Base-by-base conservation (phyloP, 2,888 invertebrate species). In the Artemia sinica region DNA sequence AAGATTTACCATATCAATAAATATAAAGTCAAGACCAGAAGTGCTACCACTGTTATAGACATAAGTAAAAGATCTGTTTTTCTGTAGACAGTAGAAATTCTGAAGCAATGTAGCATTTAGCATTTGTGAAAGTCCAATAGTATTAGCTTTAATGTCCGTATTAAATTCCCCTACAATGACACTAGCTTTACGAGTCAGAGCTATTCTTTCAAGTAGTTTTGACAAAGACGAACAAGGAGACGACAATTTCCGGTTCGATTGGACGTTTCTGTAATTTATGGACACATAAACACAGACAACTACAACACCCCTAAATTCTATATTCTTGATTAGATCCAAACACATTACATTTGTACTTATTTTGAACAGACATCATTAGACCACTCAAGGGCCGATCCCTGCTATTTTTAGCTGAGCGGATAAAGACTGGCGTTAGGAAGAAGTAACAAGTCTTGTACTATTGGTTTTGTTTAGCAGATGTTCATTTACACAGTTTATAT, bases 51-150 rank as follows among this genome's bases (percentile, higher is more conserved):
- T 52, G 58, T 52, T 52, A 7, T 52, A 7, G 58, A 52, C 58
- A 52, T 52, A 52, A n/a, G 14, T 52, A 52, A 52, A 52, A 52
- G 58, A 52, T 52, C 58, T 52, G 14, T 52, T 52, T 52, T 52
- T 52, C 58, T 52, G 58, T 52, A 52, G 7, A 14, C 58, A 52
- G 14, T 52, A 52, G 58, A 52, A 14, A 52, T 52, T 52, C 3
- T 52, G 7, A 2, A 7, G 58, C 7, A 52, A 52, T 14, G 58
- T 52, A 52, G 58, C 58, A n/a, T 52, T 52, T 7, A 52, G 7
- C 7, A 52, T 52, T 52, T 52, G 58, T 7, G 58, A 52, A 5
- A 52, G 14, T 52, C 58, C 58, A 52, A 52, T 52, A 14, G 58
- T 7, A 52, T 52, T 52, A 14, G 3, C 58, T 52, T 52, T 52